Evolutionary conservation across 1,140 invertebrate species (phyloP).

Genomic region (Eriocheir sinensis): DNA sequence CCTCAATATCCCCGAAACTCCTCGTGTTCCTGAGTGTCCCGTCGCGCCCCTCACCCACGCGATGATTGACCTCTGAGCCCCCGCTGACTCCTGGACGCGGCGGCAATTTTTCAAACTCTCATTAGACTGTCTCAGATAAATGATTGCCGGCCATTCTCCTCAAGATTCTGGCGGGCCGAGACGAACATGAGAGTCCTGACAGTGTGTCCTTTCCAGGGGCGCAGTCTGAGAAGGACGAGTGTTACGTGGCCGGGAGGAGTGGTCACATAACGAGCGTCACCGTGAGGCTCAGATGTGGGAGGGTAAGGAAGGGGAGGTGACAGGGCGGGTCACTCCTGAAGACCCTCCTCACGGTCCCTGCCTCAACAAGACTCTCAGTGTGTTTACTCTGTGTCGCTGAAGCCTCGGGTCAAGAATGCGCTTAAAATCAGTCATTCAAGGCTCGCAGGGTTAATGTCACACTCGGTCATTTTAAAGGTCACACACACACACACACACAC

Average conservation of each 20-base stretch:
- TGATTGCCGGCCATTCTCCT: not conserved
- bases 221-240: not conserved
- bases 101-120: not conserved
- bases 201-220: not conserved
- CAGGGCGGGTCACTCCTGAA: not conserved
- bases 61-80: too few relatives aligned
- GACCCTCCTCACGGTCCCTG: not conserved
- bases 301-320: too few relatives aligned
- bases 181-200: not conserved
- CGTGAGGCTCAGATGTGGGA: too few relatives aligned
- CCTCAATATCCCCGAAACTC: not conserved
- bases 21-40: not conserved
- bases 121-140: not conserved
- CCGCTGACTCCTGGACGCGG: too few relatives aligned
- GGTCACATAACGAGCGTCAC: not conserved
- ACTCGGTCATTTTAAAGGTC: not conserved
- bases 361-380: not conserved
- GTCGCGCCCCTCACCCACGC: not conserved
- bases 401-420: not conserved
- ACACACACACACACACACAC: conserved; percentile 19
- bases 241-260: not conserved
- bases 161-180: not conserved
- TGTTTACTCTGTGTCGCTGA: not conserved
- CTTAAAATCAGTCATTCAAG: not conserved
- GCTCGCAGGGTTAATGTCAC: not conserved